Percentiles rank a stretch among this genome's conserved stretches.
phyloP scores from a whole-genome alignment of 2,113 vertebrate species.

The Pholis gunnellus region DNA sequence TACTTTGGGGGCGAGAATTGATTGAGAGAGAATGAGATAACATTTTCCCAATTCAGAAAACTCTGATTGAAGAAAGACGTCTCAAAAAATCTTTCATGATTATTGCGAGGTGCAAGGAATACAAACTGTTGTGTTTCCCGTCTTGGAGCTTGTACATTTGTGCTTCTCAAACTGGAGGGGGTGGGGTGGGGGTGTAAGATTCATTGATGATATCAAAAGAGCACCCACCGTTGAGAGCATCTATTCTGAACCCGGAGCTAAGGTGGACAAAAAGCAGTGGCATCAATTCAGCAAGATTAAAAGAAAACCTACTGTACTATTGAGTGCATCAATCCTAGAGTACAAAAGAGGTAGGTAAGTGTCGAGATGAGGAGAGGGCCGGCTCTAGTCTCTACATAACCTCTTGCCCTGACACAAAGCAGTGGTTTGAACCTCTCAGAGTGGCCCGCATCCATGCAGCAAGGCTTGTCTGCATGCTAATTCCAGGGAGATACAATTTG shows the following conservation, averaged over 20 bases:
- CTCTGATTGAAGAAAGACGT: constrained; percentile 27
- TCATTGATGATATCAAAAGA: constrained; percentile 79
- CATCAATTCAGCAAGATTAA: constrained; percentile 80
- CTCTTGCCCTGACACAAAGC: constrained; percentile 76
- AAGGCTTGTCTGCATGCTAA: constrained; percentile 76
- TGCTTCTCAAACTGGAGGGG: constrained; percentile 35
- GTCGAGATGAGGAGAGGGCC: constrained; percentile 75
- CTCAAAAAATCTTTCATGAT: constrained; percentile 33
- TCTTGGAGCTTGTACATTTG: constrained; percentile 40
- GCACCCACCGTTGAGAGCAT: constrained; percentile 59
- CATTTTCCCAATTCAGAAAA: constrained; percentile 52
- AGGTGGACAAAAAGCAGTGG: constrained; percentile 77
- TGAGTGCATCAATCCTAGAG: constrained; percentile 78
- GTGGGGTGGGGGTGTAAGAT: constrained; percentile 15
- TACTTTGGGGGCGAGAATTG: constrained; percentile 49
- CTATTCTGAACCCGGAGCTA: constrained; percentile 65
- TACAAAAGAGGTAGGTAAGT: constrained; percentile 79
- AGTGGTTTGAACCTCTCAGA: constrained; percentile 74
- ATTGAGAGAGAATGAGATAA: constrained; percentile 61
- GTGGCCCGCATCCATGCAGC: constrained; percentile 62
- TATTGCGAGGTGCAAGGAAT: constrained; percentile 15
- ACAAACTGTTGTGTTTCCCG: constrained; percentile 34
- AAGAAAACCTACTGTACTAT: constrained; percentile 76
- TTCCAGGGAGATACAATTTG: constrained; percentile 65
- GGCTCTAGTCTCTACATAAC: constrained; percentile 80